Base-by-base conservation (phyloP, 2,797 vertebrate species). In the Lepus oiostolus region DNA sequence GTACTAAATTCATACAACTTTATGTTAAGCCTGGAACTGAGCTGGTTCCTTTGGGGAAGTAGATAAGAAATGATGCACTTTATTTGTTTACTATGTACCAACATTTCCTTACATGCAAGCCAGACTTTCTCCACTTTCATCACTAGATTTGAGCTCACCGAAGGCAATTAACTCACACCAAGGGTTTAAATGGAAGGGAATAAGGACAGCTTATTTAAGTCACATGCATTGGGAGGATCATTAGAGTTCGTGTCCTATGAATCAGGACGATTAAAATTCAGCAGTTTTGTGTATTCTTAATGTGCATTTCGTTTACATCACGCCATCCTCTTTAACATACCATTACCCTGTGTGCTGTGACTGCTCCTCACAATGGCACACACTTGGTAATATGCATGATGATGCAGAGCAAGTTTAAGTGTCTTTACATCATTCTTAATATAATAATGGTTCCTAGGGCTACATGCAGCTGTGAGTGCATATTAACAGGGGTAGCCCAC, bases 391-490 rank as follows among this genome's bases (percentile, higher is more conserved):
- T 94, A 79, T 52, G 85, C 79, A n/a, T 72, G 94, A 96, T 94
- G 97, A 97, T 94, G 94, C 95, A 50, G 96, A 93, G 54, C 88
- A 92, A 80, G 81, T 95, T 90, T 88, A 96, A 96, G 97, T 96
- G 92, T 96, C 97, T 97, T 97, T 97, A 97, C 96, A 96, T 97
- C 97, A 96, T 94, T 97, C 96, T 97, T 97, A 96, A 97, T 97
- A 97, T 96, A 97, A 96, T 97, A 97, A 96, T 95, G 82, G 94
- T 88, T 97, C 97, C 92, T 77, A 91, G 96, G 95, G 96, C 90
- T 95, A 82, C 80, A 80, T 74, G 95, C 94, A 92, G 94, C 96
- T 97, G 92, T 95, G 97, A 97, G 90, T 93, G 96, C 96, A 96
- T 94, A 97, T 97, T 97, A 97, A 95, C 96, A 94, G 88, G 60